Evolutionary conservation across 2,113 vertebrate species (phyloP).

Genomic region (Centropristis striata): DNA sequence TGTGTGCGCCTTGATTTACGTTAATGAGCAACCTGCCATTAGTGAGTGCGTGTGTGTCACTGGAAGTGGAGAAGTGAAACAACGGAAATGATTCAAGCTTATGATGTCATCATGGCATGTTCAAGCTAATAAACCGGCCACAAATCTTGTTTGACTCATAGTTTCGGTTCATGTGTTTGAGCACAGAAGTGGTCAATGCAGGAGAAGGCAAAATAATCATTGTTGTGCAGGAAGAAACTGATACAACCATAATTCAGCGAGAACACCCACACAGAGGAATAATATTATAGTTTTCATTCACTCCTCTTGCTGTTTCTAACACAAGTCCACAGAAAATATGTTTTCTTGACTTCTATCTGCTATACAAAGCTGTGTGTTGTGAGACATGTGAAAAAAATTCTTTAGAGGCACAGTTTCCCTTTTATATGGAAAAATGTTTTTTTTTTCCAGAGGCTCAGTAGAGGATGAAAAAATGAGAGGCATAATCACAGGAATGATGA

Average conservation of each 20-base stretch:
- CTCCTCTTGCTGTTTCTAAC: background rate
- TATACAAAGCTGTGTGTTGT: background rate
- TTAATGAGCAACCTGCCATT: constrained; percentile 27
- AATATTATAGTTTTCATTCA: background rate
- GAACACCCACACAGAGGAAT: background rate
- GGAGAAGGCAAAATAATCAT: background rate
- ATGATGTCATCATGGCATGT: constrained; percentile 28
- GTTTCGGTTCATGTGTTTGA: background rate
- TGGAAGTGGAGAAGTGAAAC: constrained; percentile 44
- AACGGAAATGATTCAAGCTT: constrained; percentile 63
- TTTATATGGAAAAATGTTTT: constrained; percentile 1
- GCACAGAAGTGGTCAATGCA: constrained; percentile 2
- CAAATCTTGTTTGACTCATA: constrained; percentile 40
- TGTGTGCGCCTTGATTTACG: constrained; percentile 27
- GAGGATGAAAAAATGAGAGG: constrained; percentile 12
- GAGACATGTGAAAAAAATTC: background rate
- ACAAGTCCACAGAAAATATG: background rate
- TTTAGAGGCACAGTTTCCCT: constrained; percentile 14
- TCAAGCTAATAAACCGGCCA: background rate
- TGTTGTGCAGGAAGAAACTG: background rate
- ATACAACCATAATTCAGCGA: background rate
- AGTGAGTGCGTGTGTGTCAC: constrained; percentile 44
- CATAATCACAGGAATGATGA: constrained; percentile 46
- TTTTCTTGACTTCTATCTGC: background rate
- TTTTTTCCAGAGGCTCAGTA: background rate